Percentiles rank a stretch among this genome's conserved stretches.
These are phyloP conservation scores for Nomada ferruginata DNA, from an alignment of 2,888 invertebrate species.

Conservation along the genomic window DNA sequence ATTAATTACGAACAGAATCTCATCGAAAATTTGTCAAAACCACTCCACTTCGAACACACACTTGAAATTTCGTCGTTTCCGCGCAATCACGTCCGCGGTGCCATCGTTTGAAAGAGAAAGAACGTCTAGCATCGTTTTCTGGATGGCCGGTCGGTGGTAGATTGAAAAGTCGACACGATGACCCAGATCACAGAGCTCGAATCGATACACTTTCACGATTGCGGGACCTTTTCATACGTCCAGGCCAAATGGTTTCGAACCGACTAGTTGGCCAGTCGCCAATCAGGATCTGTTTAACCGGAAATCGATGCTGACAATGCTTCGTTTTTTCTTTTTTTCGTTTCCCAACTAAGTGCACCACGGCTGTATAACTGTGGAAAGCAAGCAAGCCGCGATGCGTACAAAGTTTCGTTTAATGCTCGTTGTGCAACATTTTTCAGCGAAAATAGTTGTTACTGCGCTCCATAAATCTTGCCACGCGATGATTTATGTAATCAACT, in stretches of 20 bases:
- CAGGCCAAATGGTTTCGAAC: conserved; percentile 47
- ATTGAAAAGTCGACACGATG: conserved; percentile 63
- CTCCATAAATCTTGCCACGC: conserved; percentile 4
- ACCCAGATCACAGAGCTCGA: conserved; percentile 57
- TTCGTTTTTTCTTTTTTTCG: conserved; percentile 15
- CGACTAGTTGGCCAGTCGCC: conserved; percentile 57
- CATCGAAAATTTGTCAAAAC: too few relatives aligned
- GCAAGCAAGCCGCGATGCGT: neutral
- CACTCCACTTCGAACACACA: neutral
- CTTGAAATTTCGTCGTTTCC: neutral
- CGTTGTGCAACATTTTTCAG: conserved; percentile 9
- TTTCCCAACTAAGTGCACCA: neutral
- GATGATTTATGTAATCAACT: conserved; percentile 22
- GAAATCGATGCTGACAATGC: conserved; percentile 11
- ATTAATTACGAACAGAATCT: neutral
- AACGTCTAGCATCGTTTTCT: conserved; percentile 1
- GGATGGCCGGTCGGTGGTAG: conserved; percentile 9
- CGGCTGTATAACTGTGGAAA: neutral
- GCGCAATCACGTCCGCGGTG: neutral
- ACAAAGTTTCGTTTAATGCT: conserved; percentile 5
- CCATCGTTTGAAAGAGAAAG: conserved; percentile 16
- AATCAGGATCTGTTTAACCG: conserved; percentile 58
- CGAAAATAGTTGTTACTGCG: conserved; percentile 1
- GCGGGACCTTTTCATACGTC: conserved; percentile 51
- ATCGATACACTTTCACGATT: conserved; percentile 72